Evolutionary conservation across 2,113 vertebrate species (phyloP).

Genomic region (Hydropotes inermis): DNA sequence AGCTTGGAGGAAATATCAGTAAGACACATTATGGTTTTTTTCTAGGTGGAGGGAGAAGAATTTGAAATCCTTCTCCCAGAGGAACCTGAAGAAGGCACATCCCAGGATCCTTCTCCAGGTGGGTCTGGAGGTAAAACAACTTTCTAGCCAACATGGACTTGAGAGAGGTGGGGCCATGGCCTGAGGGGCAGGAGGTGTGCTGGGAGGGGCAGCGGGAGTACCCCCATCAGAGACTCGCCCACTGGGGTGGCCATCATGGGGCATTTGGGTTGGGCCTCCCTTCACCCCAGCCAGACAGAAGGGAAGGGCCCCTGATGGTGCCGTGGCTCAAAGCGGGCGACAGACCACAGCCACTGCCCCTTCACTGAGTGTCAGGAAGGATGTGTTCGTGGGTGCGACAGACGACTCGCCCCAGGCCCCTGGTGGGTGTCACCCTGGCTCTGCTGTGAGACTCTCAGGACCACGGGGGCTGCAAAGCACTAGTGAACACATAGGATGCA

Average conservation of each 20-base stretch:
- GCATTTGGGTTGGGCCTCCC: too few species aligned
- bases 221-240: rapidly evolving
- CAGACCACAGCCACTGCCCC: too few species aligned
- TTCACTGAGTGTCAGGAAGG: background rate
- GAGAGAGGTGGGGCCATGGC: rapidly evolving
- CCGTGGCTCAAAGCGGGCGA: rapidly evolving
- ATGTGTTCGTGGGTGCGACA: background rate
- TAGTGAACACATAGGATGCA: background rate
- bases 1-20: background rate
- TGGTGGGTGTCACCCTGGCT: rapidly evolving
- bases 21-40: background rate
- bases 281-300: background rate
- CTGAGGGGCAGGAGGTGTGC: rapidly evolving
- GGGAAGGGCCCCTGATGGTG: background rate
- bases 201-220: rapidly evolving
- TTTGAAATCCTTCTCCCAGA: rapidly evolving
- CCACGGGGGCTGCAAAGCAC: rapidly evolving
- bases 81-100: rapidly evolving
- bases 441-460: background rate
- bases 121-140: background rate
- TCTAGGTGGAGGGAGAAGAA: background rate
- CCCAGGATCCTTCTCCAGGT: background rate
- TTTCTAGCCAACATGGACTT: background rate
- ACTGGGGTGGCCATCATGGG: too few species aligned
- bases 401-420: rapidly evolving